Base-by-base conservation (phyloP, 2,888 invertebrate species). In the Cephus sareptanus region DNA sequence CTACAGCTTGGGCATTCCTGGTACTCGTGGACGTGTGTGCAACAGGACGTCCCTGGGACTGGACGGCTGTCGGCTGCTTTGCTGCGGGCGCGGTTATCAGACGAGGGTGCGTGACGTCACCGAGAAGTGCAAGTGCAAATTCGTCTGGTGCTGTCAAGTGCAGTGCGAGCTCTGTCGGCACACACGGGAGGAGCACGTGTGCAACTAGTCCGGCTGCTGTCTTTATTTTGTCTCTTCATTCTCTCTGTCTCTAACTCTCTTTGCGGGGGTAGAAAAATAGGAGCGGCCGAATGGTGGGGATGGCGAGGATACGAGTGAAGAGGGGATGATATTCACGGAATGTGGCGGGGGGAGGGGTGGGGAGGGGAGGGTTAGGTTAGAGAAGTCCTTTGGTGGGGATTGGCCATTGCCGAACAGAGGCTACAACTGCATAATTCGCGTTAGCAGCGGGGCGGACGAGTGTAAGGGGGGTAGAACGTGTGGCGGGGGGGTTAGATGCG, bases 81-180 rank as follows among this genome's bases (percentile, higher is more conserved):
- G 98, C 92, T 98, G 98, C 90, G 97, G 97, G 0, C 94, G 98
- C 79, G 97, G 98, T 15, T 97, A 96, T 92, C 96, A 97, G 90
- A 97, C 97, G 9, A 92, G 96, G 78, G 95, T 97, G 3, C 93
- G 95, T 69, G 96, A 97, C 86, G 96, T 97, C 80, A 95, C 95
- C 87, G 97, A 97, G 89, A 97, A 97, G 91, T 98, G 98, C 92
- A 95, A 96, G 88, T 98, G 98, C 91, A 95, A 95, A 84, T 98
- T 98, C 90, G 96, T 97, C 80, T 98, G 97, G 97, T 98, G 98
- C 92, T 98, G 98, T 92, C 94, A 95, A 83, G 97, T 98, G 3
- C 95, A 95, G 86, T 98, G 98, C 92, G 96, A 97, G 89, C 94
- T 95, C 81, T 98, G 97, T 92, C 94, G 95, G 83, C 95, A 94